These are phyloP conservation scores for Belgica antarctica DNA, from an alignment of 2,888 invertebrate genomes.

Conservation along the genomic window DNA sequence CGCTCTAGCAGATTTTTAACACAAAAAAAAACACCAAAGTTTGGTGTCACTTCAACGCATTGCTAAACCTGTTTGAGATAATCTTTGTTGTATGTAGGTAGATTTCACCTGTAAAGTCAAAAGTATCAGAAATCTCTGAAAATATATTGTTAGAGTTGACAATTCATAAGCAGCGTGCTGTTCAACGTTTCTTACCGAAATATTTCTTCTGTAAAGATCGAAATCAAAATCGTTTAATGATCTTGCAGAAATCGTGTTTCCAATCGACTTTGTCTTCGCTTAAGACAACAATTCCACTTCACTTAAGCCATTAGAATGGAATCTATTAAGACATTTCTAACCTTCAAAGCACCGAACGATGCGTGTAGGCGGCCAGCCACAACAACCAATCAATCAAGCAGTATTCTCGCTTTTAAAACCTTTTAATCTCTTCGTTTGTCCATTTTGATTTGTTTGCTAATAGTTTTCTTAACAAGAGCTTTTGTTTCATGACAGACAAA, in stretches of 20 bases:
- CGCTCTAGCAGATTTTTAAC: constrained; percentile 21
- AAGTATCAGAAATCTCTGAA: neutral
- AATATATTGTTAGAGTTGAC: constrained; percentile 6
- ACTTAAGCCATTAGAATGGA: neutral
- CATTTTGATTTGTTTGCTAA: constrained; percentile 18
- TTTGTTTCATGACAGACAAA: neutral
- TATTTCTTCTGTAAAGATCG: neutral
- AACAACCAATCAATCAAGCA: constrained; percentile 18
- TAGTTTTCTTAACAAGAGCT: constrained; percentile 2
- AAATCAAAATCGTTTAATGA: neutral
- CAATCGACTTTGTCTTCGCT: neutral
- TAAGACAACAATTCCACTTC: neutral
- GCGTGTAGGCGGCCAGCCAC: neutral
- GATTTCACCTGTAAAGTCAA: constrained; percentile 36
- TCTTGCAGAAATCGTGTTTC: neutral
- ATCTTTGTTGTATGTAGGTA: constrained; percentile 37
- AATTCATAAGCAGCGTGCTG: neutral
- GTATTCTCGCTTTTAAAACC: neutral
- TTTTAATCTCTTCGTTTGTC: constrained; percentile 15
- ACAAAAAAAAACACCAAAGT: neutral
- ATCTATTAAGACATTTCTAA: neutral
- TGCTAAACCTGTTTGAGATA: constrained; percentile 34
- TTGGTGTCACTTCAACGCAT: constrained; percentile 39
- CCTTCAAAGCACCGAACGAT: neutral
- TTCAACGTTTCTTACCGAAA: neutral